Conservation (phyloP, 2,113 vertebrate species). For the Ovis canadensis region DNA sequence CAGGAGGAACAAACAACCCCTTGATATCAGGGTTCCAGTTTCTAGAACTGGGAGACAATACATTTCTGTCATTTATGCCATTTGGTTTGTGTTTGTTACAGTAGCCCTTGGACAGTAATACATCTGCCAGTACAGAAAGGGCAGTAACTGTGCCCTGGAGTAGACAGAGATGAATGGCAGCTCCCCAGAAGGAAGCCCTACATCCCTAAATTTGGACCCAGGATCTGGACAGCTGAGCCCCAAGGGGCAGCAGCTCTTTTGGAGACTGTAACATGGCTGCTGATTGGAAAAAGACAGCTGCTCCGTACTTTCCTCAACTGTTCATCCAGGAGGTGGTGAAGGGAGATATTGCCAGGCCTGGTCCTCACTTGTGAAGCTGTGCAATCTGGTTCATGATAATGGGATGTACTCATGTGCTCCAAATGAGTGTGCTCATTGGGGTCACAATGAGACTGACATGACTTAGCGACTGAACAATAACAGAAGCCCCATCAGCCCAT, state of each 20-base stretch:
- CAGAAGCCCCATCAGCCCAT: background rate
- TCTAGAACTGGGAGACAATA: background rate
- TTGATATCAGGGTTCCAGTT: background rate
- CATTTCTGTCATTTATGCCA: background rate
- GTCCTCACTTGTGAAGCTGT: background rate
- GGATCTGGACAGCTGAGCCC: background rate
- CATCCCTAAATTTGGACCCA: background rate
- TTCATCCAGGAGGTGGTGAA: background rate
- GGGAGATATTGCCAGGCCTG: fast-evolving
- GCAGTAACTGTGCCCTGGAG: background rate
- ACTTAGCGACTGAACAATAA: background rate
- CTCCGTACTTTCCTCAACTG: background rate
- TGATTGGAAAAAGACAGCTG: background rate
- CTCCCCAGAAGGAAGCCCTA: background rate
- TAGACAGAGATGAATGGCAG: background rate
- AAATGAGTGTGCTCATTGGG: background rate
- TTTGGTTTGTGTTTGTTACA: background rate
- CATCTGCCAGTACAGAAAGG: background rate
- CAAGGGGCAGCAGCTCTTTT: background rate
- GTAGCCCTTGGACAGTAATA: background rate
- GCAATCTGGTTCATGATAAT: background rate
- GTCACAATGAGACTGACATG: background rate
- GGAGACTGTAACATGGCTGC: background rate
- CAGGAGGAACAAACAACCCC: background rate
- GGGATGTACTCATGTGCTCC: background rate